Conservation (phyloP, 2,113 vertebrate genomes). For the Ia io region DNA sequence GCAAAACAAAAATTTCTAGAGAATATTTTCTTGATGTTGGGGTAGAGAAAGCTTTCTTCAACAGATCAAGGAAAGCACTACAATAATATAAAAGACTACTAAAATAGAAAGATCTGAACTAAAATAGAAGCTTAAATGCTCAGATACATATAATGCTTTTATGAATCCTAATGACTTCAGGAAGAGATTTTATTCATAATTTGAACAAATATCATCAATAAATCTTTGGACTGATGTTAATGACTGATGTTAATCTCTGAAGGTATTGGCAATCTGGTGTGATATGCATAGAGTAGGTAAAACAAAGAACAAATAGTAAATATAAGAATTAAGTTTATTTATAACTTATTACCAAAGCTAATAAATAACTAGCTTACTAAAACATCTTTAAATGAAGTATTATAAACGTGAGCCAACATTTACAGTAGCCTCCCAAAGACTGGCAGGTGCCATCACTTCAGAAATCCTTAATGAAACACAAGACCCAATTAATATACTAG, state of each 20-base stretch:
- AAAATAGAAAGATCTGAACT: not conserved
- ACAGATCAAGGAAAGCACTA: not conserved
- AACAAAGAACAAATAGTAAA: conserved; percentile 25
- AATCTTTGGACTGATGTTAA: conserved; percentile 10
- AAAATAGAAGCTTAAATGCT: conserved; percentile 10
- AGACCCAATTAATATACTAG: not conserved
- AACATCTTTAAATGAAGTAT: not conserved
- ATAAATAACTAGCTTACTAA: not conserved
- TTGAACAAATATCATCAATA: conserved; percentile 16
- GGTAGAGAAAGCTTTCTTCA: not conserved
- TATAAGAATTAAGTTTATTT: not conserved
- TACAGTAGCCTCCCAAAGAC: not conserved
- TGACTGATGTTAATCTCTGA: not conserved
- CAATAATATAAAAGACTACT: not conserved
- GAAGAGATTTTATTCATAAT: conserved; percentile 4
- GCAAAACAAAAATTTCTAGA: not conserved
- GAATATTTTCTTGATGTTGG: not conserved
- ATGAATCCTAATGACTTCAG: conserved; percentile 1
- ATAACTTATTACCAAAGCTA: not conserved
- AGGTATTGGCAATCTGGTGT: not conserved
- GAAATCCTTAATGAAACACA: conserved; percentile 8
- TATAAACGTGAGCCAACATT: not conserved
- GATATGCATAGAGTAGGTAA: not conserved
- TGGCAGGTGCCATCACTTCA: not conserved
- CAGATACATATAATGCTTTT: not conserved